Evolutionary conservation across 1,140 invertebrate species (phyloP), one percentile per base, ranked within the genome.

Genomic region (Lethrus apterus): DNA sequence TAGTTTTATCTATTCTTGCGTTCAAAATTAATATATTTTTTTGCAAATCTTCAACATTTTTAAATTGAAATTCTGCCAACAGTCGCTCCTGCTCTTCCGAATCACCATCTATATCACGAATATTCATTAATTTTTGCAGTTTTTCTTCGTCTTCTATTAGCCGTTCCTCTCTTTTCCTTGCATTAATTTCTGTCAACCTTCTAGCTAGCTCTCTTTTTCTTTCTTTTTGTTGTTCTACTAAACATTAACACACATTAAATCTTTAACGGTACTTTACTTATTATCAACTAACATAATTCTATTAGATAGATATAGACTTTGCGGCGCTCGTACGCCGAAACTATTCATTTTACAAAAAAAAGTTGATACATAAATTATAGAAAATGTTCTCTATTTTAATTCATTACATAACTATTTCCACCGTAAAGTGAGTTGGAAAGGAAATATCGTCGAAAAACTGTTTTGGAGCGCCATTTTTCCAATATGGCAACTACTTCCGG

Each of bases 131-230:
- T 49, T 89, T 80, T 58, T 82, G 81, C 13, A 93, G 64, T 60
- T 88, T 84, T 57, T 93, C 86, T 64, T 94, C 89, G 65, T 94
- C 89, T 70, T 89, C 87, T 21, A 81, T 80, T 10, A 93, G 66
- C 76, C 83, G 76, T 66, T 91, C 87, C 63, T 90, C 86, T 36
- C 86, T 65, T 68, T 90, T 89, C 21, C 85, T 78, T 2, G 86
- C 86, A 66, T 91, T 90, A 31, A 90, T 89, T 69, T 91, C 88
- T 45, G 86, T 73, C 15, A 93, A 69, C 44, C 89, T 73, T 35
- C 79, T 70, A 0, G 88, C 86, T 51, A 92, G 74, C 65, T 93
- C 89, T 19, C 84, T 80, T 51, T 89, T 81, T 54, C 86, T 75
- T 66, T 92, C 88, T 59, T 84, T 84, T 65, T 89, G 87, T 62